These are phyloP conservation scores for Aphaenogaster ashmeadi DNA, from an alignment of 1,140 invertebrate genomes.

Conservation along the genomic window DNA sequence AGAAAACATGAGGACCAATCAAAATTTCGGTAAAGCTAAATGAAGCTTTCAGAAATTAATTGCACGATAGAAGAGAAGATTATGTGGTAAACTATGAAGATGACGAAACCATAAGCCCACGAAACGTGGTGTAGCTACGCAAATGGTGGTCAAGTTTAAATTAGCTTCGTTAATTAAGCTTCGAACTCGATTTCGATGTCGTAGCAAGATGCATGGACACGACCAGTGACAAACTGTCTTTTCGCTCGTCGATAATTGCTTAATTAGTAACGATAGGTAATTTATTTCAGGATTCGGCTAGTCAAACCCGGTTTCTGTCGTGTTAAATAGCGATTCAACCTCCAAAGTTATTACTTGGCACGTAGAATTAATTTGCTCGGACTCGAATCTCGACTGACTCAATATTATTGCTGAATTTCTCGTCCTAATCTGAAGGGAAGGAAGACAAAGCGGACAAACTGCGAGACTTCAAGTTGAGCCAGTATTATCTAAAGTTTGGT, in stretches of 20 bases:
- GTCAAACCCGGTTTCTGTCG: not conserved
- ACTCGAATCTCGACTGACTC: not conserved
- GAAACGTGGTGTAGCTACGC: not conserved
- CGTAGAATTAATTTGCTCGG: conserved; percentile 47
- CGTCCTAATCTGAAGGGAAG: conserved; percentile 22
- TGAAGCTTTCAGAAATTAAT: conserved; percentile 12
- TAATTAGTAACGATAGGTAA: conserved; percentile 62
- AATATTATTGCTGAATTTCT: conserved; percentile 49
- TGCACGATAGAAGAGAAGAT: conserved; percentile 7
- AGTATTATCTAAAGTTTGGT: conserved; percentile 36
- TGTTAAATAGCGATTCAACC: conserved; percentile 41
- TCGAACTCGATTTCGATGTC: conserved; percentile 72
- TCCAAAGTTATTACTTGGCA: conserved; percentile 23
- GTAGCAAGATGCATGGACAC: conserved; percentile 32
- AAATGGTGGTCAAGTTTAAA: conserved; percentile 72
- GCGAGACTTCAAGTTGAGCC: conserved; percentile 6
- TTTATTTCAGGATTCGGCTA: conserved; percentile 42
- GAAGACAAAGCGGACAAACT: not conserved
- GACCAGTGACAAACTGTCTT: conserved; percentile 61
- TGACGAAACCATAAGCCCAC: not conserved
- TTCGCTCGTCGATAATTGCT: conserved; percentile 48
- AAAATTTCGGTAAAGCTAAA: not conserved
- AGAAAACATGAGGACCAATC: not conserved
- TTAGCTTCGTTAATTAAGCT: conserved; percentile 79
- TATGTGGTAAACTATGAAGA: conserved; percentile 12